Evolutionary conservation across 2,797 vertebrate species (phyloP).

Genomic region (Eulemur coronatus): DNA sequence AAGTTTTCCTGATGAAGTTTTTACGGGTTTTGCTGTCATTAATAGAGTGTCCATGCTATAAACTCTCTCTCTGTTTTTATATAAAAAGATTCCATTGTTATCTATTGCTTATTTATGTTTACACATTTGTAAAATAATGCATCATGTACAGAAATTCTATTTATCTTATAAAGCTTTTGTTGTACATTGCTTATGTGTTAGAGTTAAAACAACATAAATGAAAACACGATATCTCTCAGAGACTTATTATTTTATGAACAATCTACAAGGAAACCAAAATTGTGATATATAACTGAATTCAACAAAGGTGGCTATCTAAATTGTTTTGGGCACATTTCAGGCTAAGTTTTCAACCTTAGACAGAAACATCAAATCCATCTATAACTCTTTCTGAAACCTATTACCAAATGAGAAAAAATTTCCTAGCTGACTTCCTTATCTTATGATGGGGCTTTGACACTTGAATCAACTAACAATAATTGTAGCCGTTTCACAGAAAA

Average conservation of each 20-base stretch:
- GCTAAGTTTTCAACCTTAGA: constrained; percentile 45
- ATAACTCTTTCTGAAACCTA: constrained; percentile 71
- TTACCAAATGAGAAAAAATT: constrained; percentile 66
- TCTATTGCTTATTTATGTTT: not conserved
- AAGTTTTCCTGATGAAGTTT: not conserved
- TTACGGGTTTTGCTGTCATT: not conserved
- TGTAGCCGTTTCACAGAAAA: constrained; percentile 76
- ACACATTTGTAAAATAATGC: not conserved
- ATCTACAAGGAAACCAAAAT: constrained; percentile 8
- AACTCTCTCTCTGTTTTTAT: not conserved
- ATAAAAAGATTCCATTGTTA: not conserved
- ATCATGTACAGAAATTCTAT: not conserved
- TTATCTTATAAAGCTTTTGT: not conserved
- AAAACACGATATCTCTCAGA: not conserved
- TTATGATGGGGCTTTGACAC: constrained; percentile 65
- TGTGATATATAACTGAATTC: constrained; percentile 24
- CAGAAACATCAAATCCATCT: constrained; percentile 55
- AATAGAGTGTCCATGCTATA: not conserved
- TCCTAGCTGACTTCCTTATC: constrained; percentile 70
- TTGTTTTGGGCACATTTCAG: not conserved
- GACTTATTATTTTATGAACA: not conserved
- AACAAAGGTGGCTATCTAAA: constrained; percentile 40
- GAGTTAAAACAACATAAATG: not conserved
- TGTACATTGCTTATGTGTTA: not conserved
- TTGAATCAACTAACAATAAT: constrained; percentile 76